Conservation (phyloP, 1,140 invertebrate genomes). For the Trichonephila clavata region DNA sequence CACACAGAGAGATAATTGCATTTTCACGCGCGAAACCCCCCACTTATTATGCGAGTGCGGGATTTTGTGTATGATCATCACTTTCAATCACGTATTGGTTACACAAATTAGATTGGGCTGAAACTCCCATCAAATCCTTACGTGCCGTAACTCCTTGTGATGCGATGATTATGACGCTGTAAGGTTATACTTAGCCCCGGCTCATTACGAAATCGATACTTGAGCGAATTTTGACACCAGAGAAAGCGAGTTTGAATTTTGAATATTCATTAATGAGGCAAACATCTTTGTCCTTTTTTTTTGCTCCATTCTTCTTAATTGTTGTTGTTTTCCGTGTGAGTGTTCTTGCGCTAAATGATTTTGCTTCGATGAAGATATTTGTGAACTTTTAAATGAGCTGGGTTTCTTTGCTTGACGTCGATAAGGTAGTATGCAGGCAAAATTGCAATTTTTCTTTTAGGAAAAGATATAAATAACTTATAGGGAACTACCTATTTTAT, state of each 20-base stretch:
- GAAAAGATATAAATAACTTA: too few species aligned
- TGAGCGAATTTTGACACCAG: slow-evolving; percentile 19
- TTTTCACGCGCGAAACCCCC: slow-evolving; percentile 8
- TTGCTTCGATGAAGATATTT: neutral
- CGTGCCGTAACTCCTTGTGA: slow-evolving; percentile 50
- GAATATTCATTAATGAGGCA: slow-evolving; percentile 25
- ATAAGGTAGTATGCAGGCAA: too few species aligned
- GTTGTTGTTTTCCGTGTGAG: neutral
- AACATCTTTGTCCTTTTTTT: neutral
- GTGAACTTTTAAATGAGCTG: neutral
- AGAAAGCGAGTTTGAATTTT: neutral
- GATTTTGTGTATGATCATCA: slow-evolving; percentile 54
- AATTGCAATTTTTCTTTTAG: too few species aligned
- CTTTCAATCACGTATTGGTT: slow-evolving; percentile 74
- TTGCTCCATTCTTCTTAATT: neutral
- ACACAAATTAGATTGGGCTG: slow-evolving; percentile 69
- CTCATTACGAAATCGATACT: slow-evolving; percentile 69
- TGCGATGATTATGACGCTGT: slow-evolving; percentile 63
- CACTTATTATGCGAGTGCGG: slow-evolving; percentile 59
- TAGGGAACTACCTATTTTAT: too few species aligned
- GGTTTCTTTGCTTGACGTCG: too few species aligned
- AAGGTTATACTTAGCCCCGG: slow-evolving; percentile 39
- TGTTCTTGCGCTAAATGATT: neutral
- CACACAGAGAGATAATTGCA: slow-evolving; percentile 37
- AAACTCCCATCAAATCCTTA: slow-evolving; percentile 67